Conservation (phyloP, 2,113 vertebrate species). For the Nansenia antarctica region DNA sequence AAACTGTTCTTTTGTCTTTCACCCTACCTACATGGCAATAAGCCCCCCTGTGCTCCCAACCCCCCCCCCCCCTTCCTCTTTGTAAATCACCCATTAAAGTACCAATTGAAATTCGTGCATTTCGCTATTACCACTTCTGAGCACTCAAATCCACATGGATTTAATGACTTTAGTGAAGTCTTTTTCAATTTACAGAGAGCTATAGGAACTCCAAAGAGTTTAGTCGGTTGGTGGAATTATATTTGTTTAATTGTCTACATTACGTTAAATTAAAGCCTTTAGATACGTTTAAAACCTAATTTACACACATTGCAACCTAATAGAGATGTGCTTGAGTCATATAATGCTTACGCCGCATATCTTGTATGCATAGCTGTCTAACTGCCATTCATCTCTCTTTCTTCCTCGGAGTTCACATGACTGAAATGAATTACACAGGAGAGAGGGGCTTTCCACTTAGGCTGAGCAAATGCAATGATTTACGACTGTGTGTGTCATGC, state of each 20-base stretch:
- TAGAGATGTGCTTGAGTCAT: background rate
- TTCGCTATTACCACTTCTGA: conserved; percentile 16
- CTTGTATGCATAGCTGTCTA: background rate
- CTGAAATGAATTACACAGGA: conserved; percentile 7
- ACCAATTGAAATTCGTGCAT: background rate
- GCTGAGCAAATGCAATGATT: conserved; percentile 33
- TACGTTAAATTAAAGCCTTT: conserved; percentile 6
- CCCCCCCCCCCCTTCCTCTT: background rate
- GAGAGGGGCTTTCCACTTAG: conserved; percentile 33
- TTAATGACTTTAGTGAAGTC: conserved; percentile 32
- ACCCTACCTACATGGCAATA: background rate
- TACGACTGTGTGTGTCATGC: background rate
- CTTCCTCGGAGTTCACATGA: conserved; percentile 24
- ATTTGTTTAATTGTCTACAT: background rate
- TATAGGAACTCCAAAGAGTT: background rate
- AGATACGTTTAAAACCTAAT: background rate
- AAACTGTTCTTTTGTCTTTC: background rate
- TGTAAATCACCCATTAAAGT: background rate
- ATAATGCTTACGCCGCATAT: background rate
- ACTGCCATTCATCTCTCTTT: background rate
- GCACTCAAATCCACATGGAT: conserved; percentile 14
- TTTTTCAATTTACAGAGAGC: conserved; percentile 40
- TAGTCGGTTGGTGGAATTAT: conserved; percentile 14
- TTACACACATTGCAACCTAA: conserved; percentile 12
- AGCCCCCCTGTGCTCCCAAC: no score